Evolutionary conservation across 2,888 invertebrate genomes (phyloP).

Genomic region (Loripinus fragilis): DNA sequence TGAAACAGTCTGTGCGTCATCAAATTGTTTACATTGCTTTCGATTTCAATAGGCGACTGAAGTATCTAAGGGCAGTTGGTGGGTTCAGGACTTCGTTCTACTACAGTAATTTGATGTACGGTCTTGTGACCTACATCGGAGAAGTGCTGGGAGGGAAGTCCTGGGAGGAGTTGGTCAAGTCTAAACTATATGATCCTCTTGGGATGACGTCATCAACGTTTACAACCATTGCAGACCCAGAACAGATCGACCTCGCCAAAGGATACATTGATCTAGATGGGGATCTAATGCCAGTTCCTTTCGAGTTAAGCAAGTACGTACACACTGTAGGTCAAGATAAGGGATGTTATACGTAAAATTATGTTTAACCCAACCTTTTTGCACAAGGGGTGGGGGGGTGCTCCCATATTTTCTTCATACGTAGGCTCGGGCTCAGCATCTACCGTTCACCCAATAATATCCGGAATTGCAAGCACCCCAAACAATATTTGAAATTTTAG

Average conservation of each 20-base stretch:
- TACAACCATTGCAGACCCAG: slow-evolving; percentile 64
- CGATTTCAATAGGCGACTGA: slow-evolving; percentile 53
- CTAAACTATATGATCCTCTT: slow-evolving; percentile 74
- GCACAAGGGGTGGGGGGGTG: too few species aligned
- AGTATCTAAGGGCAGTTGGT: slow-evolving; percentile 52
- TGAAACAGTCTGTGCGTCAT: too few species aligned
- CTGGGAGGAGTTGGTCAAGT: slow-evolving; percentile 77
- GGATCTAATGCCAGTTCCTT: slow-evolving; percentile 52
- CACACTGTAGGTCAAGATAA: too few species aligned
- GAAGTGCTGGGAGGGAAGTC: slow-evolving; percentile 69
- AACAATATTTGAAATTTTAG: too few species aligned
- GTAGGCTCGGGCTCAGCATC: too few species aligned
- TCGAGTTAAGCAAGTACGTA: slow-evolving; percentile 62
- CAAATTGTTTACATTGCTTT: too few species aligned
- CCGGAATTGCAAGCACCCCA: too few species aligned
- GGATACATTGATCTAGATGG: slow-evolving; percentile 67
- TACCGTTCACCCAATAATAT: too few species aligned
- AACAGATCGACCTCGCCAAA: slow-evolving; percentile 64
- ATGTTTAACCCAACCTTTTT: too few species aligned
- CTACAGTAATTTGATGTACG: slow-evolving; percentile 81
- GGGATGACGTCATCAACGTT: slow-evolving; percentile 79
- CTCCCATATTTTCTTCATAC: too few species aligned
- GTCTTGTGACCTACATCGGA: slow-evolving; percentile 73
- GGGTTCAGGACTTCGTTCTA: slow-evolving; percentile 75
- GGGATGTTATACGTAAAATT: too few species aligned